These are phyloP conservation scores for Buathra laborator DNA, from an alignment of 2,888 invertebrate species.

Conservation along the genomic window DNA sequence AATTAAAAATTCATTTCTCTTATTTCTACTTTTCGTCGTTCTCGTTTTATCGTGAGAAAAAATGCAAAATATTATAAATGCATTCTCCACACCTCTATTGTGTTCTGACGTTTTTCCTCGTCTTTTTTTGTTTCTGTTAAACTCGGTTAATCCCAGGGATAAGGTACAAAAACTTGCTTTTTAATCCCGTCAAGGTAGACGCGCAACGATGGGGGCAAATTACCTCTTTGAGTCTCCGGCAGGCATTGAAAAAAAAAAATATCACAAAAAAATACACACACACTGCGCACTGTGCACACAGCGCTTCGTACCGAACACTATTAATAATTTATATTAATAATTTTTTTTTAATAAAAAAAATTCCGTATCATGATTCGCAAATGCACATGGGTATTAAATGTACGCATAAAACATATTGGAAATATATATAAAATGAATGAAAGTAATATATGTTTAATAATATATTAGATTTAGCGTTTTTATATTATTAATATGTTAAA, in stretches of 20 bases:
- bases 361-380: too few relatives aligned
- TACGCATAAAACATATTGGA: too few relatives aligned
- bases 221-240: background rate
- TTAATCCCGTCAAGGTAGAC: constrained; percentile 2
- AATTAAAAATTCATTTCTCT: constrained; percentile 63
- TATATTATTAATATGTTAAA: too few relatives aligned
- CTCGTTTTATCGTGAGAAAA: background rate
- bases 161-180: background rate
- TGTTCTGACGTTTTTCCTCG: background rate
- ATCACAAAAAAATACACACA: too few relatives aligned
- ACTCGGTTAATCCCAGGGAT: background rate
- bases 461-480: too few relatives aligned
- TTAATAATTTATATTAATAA: too few relatives aligned
- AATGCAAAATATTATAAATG: constrained; percentile 14
- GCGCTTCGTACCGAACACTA: background rate
- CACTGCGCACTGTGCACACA: too few relatives aligned
- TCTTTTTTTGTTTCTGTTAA: background rate
- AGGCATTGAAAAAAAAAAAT: background rate
- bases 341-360: too few relatives aligned
- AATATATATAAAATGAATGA: too few relatives aligned
- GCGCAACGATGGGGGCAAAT: background rate
- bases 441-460: too few relatives aligned
- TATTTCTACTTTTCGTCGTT: background rate
- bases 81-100: background rate
- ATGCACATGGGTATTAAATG: too few relatives aligned